Evolutionary conservation across 2,113 vertebrate species (phyloP), one percentile per base, ranked within the genome.

Genomic region (Tympanuchus pallidicinctus): DNA sequence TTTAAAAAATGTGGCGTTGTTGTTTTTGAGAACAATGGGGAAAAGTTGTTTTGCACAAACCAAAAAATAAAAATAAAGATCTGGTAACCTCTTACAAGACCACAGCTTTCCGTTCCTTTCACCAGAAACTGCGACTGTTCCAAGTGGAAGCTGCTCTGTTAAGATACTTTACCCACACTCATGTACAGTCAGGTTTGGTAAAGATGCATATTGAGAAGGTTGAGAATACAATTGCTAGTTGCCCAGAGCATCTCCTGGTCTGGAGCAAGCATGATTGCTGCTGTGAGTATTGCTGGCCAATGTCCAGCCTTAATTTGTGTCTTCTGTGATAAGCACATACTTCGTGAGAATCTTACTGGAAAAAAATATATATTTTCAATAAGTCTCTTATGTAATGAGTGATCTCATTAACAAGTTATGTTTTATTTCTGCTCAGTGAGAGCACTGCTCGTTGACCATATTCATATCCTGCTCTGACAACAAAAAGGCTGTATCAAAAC

Each of bases 21-120:
- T 92, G 11, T 43, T 87, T 96, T 72, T 72, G 47, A 92, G 83
- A 95, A 96, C 93, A 96, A 94, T 95, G 13, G 40, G 86, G 40
- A 48, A 28, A 94, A 92, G 59, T 69, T 93, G 61, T 90, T 94
- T 94, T 93, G 47, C 22, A 42, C 34, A 82, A 70, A 88, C 83
- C 0, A n/a, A 52, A 59, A 56, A 61, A 81, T 61, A 36, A 36
- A 17, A 36, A 22, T 30, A 43, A 42, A 66, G 28, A 73, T 81
- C 28, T 86, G n/a, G 65, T 72, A 86, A 71, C 34, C 6, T 94
- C 43, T 88, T 82, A 82, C 18, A 80, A 80, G 80, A 93, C 88
- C 43, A 12, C 43, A 86, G 40, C 40, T 78, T 59, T 61, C 64
- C 21, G 13, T 91, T 67, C 8, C 24, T 75, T 92, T 92, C 52